Evolutionary conservation across 2,888 invertebrate genomes (phyloP).

Genomic region (Palloptera scutellata): DNA sequence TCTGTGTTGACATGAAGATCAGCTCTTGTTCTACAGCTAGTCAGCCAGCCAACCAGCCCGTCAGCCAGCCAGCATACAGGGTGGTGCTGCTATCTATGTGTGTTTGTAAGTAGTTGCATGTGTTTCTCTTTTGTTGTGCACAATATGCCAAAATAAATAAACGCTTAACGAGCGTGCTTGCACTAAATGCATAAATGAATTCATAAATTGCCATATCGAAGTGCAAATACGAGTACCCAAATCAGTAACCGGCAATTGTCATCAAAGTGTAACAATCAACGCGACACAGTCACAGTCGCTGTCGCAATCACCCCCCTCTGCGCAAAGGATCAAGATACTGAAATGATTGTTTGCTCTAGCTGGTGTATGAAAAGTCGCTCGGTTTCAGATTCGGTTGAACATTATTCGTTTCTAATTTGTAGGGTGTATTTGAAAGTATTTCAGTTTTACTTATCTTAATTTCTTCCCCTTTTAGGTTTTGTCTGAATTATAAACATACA

Average conservation of each 20-base stretch:
- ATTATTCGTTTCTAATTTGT: conserved; percentile 54
- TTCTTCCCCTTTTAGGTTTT: conserved; percentile 23
- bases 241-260: not conserved
- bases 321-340: conserved; percentile 16
- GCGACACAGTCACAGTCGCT: not conserved
- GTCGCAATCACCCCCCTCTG: not conserved
- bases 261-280: conserved; percentile 1
- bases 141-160: too few species aligned
- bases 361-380: conserved; percentile 39
- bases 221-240: not conserved
- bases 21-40: conserved; percentile 43
- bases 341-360: conserved; percentile 18
- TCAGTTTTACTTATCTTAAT: conserved; percentile 8
- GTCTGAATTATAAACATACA: conserved; percentile 48
- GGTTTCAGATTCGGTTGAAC: conserved; percentile 31
- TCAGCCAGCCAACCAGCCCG: conserved; percentile 24
- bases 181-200: too few species aligned
- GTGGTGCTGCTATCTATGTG: not conserved
- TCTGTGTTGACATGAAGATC: conserved; percentile 65
- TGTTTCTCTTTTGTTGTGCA: conserved; percentile 3
- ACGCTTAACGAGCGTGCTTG: too few species aligned
- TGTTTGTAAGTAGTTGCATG: not conserved
- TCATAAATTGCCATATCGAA: too few species aligned
- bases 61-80: not conserved
- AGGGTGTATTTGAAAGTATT: conserved; percentile 48